Percentiles rank a stretch among this genome's conserved stretches.
These are phyloP conservation scores for Caenorhabditis briggsae DNA, from an alignment of 1,140 invertebrate species.

Conservation along the genomic window DNA sequence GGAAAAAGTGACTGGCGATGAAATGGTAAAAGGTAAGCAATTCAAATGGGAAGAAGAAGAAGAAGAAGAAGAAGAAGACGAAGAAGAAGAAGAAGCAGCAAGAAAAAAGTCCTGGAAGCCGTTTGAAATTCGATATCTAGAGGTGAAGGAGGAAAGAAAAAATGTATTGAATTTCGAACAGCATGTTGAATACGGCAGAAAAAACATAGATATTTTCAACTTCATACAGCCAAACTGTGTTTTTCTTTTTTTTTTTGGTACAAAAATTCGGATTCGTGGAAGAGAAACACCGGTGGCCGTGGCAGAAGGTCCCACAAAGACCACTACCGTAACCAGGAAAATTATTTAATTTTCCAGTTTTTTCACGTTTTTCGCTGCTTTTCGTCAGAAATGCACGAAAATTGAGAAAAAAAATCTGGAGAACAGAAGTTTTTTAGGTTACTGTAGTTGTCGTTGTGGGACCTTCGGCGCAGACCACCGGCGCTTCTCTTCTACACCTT, in stretches of 20 bases:
- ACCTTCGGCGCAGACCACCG: too few relatives aligned
- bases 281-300: too few relatives aligned
- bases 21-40: slow-evolving; percentile 26
- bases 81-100: neutral
- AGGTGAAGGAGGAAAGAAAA: slow-evolving; percentile 4
- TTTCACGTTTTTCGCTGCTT: too few relatives aligned
- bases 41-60: neutral
- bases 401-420: too few relatives aligned
- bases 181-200: slow-evolving; percentile 38
- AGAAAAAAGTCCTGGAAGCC: neutral
- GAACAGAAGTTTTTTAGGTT: too few relatives aligned
- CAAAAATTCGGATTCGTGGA: too few relatives aligned
- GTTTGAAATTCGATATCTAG: slow-evolving; percentile 4
- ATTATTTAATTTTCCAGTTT: too few relatives aligned
- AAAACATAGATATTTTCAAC: slow-evolving; percentile 35
- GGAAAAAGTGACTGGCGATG: neutral
- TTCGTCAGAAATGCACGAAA: too few relatives aligned
- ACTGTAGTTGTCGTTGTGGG: too few relatives aligned
- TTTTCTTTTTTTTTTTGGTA: neutral
- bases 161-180: slow-evolving; percentile 51
- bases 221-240: neutral
- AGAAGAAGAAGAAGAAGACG: neutral
- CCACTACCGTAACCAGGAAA: too few relatives aligned
- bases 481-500: too few relatives aligned
- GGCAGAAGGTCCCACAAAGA: too few relatives aligned